Evolutionary conservation across 2,797 vertebrate genomes (phyloP).

Genomic region (Odontamblyopus rebecca): DNA sequence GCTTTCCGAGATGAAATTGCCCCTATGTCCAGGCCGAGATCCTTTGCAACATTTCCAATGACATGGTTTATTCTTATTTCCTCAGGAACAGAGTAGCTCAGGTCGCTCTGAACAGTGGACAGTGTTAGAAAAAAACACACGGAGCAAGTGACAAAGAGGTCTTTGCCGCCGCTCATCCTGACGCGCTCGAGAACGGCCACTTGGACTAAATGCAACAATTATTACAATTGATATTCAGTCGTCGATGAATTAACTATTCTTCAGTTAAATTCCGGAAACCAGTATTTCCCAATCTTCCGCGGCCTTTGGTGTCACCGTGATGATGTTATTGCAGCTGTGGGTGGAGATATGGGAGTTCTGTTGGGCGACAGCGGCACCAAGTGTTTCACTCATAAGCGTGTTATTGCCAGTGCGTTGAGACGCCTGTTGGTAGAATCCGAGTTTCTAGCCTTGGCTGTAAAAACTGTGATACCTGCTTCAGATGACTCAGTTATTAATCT

Average conservation of each 20-base stretch:
- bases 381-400: not conserved
- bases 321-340: not conserved
- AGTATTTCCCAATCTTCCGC: not conserved
- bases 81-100: conserved; percentile 73
- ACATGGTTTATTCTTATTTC: conserved; percentile 64
- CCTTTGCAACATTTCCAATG: conserved; percentile 46
- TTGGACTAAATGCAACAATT: not conserved
- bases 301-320: not conserved
- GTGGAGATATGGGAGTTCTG: conserved; percentile 20
- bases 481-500: too few relatives aligned
- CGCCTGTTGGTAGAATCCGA: not conserved
- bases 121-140: conserved; percentile 16
- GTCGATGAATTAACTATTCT: too few relatives aligned
- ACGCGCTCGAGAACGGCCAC: not conserved
- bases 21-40: conserved; percentile 40
- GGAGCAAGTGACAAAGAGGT: not conserved
- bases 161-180: conserved; percentile 32
- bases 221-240: not conserved
- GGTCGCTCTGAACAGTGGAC: conserved; percentile 47
- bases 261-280: not conserved
- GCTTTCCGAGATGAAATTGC: conserved; percentile 40
- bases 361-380: conserved; percentile 49
- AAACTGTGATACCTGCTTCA: too few relatives aligned
- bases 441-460: not conserved
- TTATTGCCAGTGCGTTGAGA: not conserved